These are phyloP conservation scores for Abramis brama DNA, from an alignment of 2,113 vertebrate genomes.

Conservation along the genomic window DNA sequence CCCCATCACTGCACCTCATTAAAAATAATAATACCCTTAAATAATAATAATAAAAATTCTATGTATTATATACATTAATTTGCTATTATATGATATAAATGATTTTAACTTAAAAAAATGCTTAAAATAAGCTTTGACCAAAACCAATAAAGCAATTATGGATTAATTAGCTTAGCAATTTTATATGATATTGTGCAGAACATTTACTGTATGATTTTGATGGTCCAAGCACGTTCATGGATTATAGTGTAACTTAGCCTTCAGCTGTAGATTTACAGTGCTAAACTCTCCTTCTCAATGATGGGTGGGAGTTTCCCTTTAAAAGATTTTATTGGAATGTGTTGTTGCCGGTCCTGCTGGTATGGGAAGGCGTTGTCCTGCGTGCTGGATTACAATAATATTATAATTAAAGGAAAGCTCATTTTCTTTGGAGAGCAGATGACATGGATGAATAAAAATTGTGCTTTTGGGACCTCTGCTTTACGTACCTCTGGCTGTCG, in stretches of 20 bases:
- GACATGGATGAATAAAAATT: constrained; percentile 8
- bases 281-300: constrained; percentile 9
- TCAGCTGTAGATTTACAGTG: constrained; percentile 14
- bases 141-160: too few relatives aligned
- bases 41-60: too few relatives aligned
- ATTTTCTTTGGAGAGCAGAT: constrained; percentile 24
- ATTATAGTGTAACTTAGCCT: neutral
- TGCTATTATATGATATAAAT: neutral
- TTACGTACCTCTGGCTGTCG: neutral
- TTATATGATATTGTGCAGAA: neutral
- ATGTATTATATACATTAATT: too few relatives aligned
- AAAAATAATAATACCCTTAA: too few relatives aligned
- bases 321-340: constrained; percentile 50
- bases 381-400: constrained; percentile 49
- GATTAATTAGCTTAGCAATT: neutral
- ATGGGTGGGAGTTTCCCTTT: constrained; percentile 25
- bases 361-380: constrained; percentile 33
- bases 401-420: constrained; percentile 25
- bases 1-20: too few relatives aligned
- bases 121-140: too few relatives aligned
- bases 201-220: neutral
- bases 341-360: constrained; percentile 34
- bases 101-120: too few relatives aligned
- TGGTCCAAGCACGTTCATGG: neutral
- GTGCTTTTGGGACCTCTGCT: neutral